Percentiles rank a stretch among this genome's conserved stretches.
Conservation (phyloP, 2,888 invertebrate genomes). For the Zygogramma bicolorata region DNA sequence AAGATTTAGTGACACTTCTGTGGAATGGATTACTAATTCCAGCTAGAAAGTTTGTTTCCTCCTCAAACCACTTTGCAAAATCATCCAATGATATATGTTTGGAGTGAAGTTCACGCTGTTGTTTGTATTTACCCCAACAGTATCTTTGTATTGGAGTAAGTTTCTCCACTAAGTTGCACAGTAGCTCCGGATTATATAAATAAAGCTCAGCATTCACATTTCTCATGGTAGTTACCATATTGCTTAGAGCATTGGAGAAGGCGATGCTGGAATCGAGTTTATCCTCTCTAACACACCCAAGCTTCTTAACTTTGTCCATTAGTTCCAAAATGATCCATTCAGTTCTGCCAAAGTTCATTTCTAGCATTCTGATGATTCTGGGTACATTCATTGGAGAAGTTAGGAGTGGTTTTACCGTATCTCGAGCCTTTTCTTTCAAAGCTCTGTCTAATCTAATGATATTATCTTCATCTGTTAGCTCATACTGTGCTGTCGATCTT, state of each 20-base stretch:
- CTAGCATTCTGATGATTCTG: no score
- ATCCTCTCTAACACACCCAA: neutral
- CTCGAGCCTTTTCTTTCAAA: conserved; percentile 2
- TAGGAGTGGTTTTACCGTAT: conserved; percentile 3
- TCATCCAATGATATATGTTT: neutral
- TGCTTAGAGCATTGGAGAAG: neutral
- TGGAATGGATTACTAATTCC: conserved; percentile 18
- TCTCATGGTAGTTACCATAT: conserved; percentile 17
- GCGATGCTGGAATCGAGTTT: neutral
- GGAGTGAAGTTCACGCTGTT: neutral
- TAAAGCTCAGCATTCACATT: conserved; percentile 1
- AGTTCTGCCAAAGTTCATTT: no score
- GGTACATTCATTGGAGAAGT: no score
- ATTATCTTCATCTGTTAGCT: conserved; percentile 1
- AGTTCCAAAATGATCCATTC: conserved; percentile 11
- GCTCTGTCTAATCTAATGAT: neutral
- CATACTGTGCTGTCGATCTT: neutral
- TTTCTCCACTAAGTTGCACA: neutral
- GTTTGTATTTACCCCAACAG: neutral
- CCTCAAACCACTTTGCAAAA: neutral
- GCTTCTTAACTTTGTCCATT: conserved; percentile 2
- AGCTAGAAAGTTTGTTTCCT: neutral
- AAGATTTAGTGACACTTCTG: neutral
- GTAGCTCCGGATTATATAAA: neutral
- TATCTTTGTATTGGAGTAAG: conserved; percentile 10